Evolutionary conservation across 2,113 vertebrate genomes (phyloP).

Genomic region (Sclerurus mexicanus): DNA sequence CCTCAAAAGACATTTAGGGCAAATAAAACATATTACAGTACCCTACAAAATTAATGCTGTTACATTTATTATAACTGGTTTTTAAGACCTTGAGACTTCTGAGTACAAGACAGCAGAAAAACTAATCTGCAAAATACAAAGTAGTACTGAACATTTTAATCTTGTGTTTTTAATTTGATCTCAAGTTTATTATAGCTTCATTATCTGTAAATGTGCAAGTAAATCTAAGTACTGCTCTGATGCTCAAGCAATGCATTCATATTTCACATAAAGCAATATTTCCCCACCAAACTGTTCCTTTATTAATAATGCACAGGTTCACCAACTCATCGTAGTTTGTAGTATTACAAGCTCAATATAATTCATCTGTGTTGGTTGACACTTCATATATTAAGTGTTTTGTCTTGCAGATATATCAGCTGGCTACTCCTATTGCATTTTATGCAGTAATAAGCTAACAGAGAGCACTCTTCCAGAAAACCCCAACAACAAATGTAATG

Average conservation of each 20-base stretch:
- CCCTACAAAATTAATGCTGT: neutral
- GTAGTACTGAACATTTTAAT: neutral
- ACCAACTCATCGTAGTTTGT: neutral
- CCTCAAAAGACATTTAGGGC: neutral
- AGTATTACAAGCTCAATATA: neutral
- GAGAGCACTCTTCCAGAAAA: neutral
- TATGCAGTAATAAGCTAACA: neutral
- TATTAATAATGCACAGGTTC: neutral
- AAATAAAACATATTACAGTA: neutral
- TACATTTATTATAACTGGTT: neutral
- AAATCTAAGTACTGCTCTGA: neutral
- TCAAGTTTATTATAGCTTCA: neutral
- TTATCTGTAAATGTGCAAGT: neutral
- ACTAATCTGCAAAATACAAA: neutral
- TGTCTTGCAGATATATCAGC: neutral
- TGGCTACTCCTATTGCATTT: neutral
- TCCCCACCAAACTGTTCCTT: neutral
- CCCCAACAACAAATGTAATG: neutral
- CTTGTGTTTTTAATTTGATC: neutral
- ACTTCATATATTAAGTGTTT: neutral
- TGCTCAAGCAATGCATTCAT: neutral
- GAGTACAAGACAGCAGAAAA: neutral
- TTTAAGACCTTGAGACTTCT: neutral
- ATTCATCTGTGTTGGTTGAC: neutral
- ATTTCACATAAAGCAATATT: neutral